Conservation (phyloP, 1,140 invertebrate species). For the Wasmannia auropunctata region DNA sequence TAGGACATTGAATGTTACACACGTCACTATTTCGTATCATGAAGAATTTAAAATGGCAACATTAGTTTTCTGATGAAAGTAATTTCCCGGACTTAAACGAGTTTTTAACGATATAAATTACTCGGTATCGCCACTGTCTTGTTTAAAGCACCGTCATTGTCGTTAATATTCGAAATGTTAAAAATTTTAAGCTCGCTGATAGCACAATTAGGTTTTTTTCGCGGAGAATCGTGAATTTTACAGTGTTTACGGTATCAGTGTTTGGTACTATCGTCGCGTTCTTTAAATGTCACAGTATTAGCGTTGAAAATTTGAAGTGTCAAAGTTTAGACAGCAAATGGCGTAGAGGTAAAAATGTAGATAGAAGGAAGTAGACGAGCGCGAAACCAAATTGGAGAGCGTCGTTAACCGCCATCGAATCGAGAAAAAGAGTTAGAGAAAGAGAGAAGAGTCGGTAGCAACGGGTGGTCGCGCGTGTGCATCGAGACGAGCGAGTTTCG, state of each 20-base stretch:
- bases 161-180: not conserved
- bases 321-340: not conserved
- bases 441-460: slow-evolving; percentile 32
- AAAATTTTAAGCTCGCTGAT: not conserved
- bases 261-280: not conserved
- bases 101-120: not conserved
- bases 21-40: not conserved
- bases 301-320: not conserved
- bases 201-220: not conserved
- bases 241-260: not conserved
- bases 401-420: slow-evolving; percentile 54
- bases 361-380: slow-evolving; percentile 14
- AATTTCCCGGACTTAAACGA: not conserved
- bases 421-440: slow-evolving; percentile 19
- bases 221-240: not conserved
- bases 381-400: slow-evolving; percentile 57
- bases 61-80: not conserved
- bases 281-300: not conserved
- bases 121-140: not conserved
- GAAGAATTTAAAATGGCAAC: not conserved
- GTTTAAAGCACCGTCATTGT: not conserved
- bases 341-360: slow-evolving; percentile 9
- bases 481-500: slow-evolving; percentile 60
- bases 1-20: not conserved
- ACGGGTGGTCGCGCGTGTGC: slow-evolving; percentile 70